Conservation (phyloP, 2,888 invertebrate genomes). For the Hoplodrina blanda region DNA sequence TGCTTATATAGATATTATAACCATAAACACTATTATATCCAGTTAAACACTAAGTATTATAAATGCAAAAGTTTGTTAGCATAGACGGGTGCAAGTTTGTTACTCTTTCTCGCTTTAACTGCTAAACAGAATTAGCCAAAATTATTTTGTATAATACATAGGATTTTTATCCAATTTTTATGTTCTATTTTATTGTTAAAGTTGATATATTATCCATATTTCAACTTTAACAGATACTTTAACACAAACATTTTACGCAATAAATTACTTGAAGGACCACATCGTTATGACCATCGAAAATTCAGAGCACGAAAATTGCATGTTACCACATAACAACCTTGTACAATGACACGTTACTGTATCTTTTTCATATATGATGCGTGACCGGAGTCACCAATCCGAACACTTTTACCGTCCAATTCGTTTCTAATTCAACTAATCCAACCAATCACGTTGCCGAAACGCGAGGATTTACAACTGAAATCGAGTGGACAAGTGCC, state of each 20-base stretch:
- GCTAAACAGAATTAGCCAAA: too few species aligned
- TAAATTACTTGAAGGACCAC: constrained; percentile 39
- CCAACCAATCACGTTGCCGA: constrained; percentile 56
- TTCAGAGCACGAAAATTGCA: constrained; percentile 57
- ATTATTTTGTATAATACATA: too few species aligned
- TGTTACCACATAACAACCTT: constrained; percentile 54
- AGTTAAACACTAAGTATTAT: too few species aligned
- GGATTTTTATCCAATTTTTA: too few species aligned
- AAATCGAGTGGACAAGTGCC: constrained; percentile 55
- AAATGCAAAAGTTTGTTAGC: too few species aligned
- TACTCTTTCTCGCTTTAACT: too few species aligned
- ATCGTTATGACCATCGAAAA: constrained; percentile 45
- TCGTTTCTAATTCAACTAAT: constrained; percentile 64
- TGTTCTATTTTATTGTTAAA: too few species aligned
- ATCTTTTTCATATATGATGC: constrained; percentile 57
- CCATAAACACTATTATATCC: too few species aligned
- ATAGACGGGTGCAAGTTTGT: too few species aligned
- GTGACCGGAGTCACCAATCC: constrained; percentile 58
- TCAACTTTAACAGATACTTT: too few species aligned
- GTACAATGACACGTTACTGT: constrained; percentile 53
- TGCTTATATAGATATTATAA: too few species aligned
- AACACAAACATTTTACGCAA: constrained; percentile 31
- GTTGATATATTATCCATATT: too few species aligned
- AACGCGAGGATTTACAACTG: constrained; percentile 57
- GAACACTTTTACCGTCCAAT: constrained; percentile 54